Percentiles rank a stretch among this genome's conserved stretches.
These are phyloP conservation scores for Dendrolimus pini DNA, from an alignment of 2,888 invertebrate species.

Conservation along the genomic window DNA sequence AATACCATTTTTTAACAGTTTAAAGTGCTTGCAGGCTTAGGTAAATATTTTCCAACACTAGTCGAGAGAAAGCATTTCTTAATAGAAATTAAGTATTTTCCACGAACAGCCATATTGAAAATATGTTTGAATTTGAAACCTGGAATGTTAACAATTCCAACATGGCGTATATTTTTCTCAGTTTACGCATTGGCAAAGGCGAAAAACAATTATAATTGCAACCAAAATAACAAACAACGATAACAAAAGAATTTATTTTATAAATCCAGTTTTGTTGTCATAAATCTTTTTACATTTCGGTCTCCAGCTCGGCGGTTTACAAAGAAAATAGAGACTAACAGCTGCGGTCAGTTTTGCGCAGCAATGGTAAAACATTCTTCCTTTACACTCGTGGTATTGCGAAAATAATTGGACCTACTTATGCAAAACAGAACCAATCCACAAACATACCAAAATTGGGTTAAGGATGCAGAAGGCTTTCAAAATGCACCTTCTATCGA, in stretches of 20 bases:
- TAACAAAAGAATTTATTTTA: background rate
- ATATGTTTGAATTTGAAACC: background rate
- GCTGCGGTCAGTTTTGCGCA: slow-evolving; percentile 8
- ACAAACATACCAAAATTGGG: no score
- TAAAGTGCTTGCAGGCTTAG: no score
- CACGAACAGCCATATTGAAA: background rate
- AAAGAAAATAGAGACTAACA: slow-evolving; percentile 9
- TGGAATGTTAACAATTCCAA: background rate
- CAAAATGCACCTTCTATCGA: no score
- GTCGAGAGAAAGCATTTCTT: no score
- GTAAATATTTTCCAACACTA: no score
- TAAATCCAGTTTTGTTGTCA: background rate
- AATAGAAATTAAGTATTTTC: no score
- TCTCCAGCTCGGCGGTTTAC: background rate
- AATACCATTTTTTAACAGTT: no score
- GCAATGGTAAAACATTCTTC: slow-evolving; percentile 9
- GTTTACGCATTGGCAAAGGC: background rate
- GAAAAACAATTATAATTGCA: background rate
- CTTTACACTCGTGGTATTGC: slow-evolving; percentile 8
- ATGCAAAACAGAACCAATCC: no score
- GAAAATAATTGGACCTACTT: slow-evolving; percentile 1
- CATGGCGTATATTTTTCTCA: background rate
- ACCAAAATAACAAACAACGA: background rate
- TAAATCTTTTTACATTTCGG: background rate
- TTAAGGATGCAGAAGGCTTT: no score